Conservation (phyloP, 2,113 vertebrate species). For the Columba janthina region DNA sequence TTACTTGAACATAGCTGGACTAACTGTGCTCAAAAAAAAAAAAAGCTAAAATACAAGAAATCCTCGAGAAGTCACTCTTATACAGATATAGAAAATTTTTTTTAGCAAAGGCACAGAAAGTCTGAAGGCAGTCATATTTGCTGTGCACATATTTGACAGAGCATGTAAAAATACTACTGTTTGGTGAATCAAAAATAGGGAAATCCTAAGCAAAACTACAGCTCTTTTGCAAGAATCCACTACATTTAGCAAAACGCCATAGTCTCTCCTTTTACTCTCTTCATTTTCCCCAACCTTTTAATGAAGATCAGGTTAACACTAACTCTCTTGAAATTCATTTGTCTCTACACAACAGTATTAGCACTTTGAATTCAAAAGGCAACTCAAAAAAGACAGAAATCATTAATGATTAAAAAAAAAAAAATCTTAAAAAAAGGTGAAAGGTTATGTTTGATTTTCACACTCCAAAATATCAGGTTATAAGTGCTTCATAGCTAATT, state of each 20-base stretch:
- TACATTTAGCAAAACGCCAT: not conserved
- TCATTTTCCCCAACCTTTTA: not conserved
- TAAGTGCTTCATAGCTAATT: not conserved
- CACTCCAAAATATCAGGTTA: not conserved
- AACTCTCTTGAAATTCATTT: not conserved
- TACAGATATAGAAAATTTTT: rapidly evolving
- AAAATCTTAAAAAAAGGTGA: not conserved
- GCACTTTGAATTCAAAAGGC: not conserved
- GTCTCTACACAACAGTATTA: not conserved
- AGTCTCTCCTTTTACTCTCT: rapidly evolving
- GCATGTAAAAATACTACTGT: rapidly evolving
- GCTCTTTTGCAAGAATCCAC: not conserved
- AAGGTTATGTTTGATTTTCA: not conserved
- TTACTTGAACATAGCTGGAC: not conserved
- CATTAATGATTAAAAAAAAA: not conserved
- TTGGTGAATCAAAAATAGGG: too few species aligned
- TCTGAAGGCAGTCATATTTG: not conserved
- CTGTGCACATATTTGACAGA: rapidly evolving
- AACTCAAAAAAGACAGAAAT: not conserved
- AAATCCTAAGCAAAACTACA: not conserved
- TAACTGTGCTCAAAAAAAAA: not conserved
- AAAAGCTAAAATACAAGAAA: not conserved
- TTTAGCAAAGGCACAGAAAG: not conserved
- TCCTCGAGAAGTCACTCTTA: not conserved
- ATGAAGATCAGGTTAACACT: not conserved